These are phyloP conservation scores for Acanthopleura granulata DNA, from an alignment of 2,888 invertebrate species.

Conservation along the genomic window DNA sequence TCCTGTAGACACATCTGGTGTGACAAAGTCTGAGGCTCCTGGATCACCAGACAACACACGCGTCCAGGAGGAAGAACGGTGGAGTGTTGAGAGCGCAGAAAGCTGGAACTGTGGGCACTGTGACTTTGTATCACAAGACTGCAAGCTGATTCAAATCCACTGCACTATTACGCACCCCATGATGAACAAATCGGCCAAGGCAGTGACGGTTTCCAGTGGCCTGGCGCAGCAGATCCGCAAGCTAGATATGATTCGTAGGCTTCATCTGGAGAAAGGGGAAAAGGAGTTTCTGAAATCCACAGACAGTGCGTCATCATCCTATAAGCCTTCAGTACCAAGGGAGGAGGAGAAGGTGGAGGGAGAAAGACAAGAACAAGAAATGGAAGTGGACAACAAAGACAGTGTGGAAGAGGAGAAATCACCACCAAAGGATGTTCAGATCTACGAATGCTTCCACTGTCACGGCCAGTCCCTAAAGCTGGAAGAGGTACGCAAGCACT, in stretches of 20 bases:
- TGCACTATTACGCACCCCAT: conserved; percentile 6
- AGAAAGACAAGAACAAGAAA: no score
- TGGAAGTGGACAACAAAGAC: background rate
- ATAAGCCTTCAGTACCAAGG: background rate
- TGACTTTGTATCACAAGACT: background rate
- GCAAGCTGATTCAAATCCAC: background rate
- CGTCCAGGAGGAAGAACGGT: background rate
- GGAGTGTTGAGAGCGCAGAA: background rate
- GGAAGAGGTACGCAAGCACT: background rate
- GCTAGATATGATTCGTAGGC: background rate
- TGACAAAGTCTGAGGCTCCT: background rate
- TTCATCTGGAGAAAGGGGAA: conserved; percentile 13
- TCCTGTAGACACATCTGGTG: background rate
- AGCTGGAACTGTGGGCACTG: conserved; percentile 1
- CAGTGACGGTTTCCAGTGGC: background rate
- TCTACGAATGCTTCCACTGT: conserved; percentile 10
- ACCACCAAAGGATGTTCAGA: background rate
- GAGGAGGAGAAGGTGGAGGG: background rate
- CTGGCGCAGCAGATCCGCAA: conserved; percentile 2
- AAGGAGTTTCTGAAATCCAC: conserved; percentile 8
- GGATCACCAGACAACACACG: background rate
- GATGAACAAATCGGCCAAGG: background rate
- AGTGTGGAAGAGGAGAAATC: no score
- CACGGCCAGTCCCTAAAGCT: conserved; percentile 6
- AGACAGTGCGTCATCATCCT: background rate